Base-by-base conservation (phyloP, 2,888 invertebrate genomes). In the Xylota segnis region DNA sequence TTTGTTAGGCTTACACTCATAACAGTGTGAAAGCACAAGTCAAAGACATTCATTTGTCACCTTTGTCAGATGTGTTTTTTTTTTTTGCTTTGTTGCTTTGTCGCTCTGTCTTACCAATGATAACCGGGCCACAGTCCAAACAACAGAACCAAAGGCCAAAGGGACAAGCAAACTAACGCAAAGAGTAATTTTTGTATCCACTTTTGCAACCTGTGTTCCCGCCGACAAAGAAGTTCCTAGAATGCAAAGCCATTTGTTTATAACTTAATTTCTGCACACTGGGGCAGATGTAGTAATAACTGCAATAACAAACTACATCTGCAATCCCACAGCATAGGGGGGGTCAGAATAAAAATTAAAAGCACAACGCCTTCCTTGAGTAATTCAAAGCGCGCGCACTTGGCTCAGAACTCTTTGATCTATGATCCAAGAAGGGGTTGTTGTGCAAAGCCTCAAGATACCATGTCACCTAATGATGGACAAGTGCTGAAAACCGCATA, bases 401-500 rank as follows among this genome's bases (percentile, higher is more conserved):
- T 71, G 34, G 70, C 70, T 50, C 47, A 37, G 27, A 59, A 14
- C 47, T 10, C 43, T 72, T 47, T 72, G 34, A 47, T 34, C 18
- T 27, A 18, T 12, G 5, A 18, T 34, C 37, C 37, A 66, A 50
- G 29, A 63, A 18, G 74, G 40, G 52, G 34, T 74, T 81, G 74
- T 68, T 43, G 14, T 43, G 43, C 61, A 34, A 81, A 74, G 43
- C 66, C 43, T 47, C 66, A 59, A 74, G 74, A 74, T 59, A 59
- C 74, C 59, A 54, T 82, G 70, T 70, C 75, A 75, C 82, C 56
- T 63, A 34, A 70, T 18, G 52, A 82, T 76, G 76, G 82, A 70
- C 82, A 76, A 76, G 82, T 82, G 82, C 75, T 82, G 12, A 29
- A 70, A 76, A 76, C 82, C 75, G 45, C 82, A 82, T 82, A 56